These are phyloP conservation scores for Caenorhabditis wallacei DNA, from an alignment of 2,888 invertebrate species.

Conservation along the genomic window DNA sequence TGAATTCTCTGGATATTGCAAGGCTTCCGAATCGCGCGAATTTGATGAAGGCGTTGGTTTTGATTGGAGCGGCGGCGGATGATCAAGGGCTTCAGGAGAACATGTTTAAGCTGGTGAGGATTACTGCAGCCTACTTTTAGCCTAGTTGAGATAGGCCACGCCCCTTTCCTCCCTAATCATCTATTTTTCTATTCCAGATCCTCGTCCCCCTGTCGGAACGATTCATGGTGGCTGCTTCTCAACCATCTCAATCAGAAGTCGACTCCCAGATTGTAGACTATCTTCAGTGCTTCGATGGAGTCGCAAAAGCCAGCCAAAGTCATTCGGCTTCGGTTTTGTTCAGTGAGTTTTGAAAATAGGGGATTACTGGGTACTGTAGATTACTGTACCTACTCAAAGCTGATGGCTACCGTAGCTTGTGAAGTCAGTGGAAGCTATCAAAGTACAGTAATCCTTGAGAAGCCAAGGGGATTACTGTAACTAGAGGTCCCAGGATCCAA, in stretches of 20 bases:
- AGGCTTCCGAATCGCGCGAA: constrained; percentile 85
- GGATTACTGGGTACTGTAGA: too few relatives aligned
- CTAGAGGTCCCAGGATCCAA: too few relatives aligned
- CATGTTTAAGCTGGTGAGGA: constrained; percentile 76
- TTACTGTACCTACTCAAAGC: too few relatives aligned
- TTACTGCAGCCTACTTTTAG: too few relatives aligned
- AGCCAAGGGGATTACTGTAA: too few relatives aligned
- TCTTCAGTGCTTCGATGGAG: constrained; percentile 87
- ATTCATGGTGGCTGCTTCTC: constrained; percentile 47
- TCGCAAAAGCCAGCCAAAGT: constrained; percentile 87
- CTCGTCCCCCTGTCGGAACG: constrained; percentile 73
- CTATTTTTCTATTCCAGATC: constrained; percentile 65
- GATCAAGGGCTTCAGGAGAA: constrained; percentile 70
- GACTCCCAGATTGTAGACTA: constrained; percentile 87
- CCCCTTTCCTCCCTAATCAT: too few relatives aligned
- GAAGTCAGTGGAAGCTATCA: too few relatives aligned
- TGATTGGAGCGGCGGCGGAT: constrained; percentile 83
- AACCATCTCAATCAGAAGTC: constrained; percentile 52
- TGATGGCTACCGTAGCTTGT: too few relatives aligned
- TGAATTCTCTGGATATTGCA: constrained; percentile 63
- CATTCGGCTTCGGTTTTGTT: constrained; percentile 85
- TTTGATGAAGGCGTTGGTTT: constrained; percentile 88
- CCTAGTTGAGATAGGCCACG: too few relatives aligned
- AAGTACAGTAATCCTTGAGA: too few relatives aligned
- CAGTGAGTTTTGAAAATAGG: constrained; percentile 83